Percentiles rank a stretch among this genome's conserved stretches.
These are phyloP conservation scores for Chaunax sp. DNA, from an alignment of 2,797 vertebrate genomes.

Conservation along the genomic window DNA sequence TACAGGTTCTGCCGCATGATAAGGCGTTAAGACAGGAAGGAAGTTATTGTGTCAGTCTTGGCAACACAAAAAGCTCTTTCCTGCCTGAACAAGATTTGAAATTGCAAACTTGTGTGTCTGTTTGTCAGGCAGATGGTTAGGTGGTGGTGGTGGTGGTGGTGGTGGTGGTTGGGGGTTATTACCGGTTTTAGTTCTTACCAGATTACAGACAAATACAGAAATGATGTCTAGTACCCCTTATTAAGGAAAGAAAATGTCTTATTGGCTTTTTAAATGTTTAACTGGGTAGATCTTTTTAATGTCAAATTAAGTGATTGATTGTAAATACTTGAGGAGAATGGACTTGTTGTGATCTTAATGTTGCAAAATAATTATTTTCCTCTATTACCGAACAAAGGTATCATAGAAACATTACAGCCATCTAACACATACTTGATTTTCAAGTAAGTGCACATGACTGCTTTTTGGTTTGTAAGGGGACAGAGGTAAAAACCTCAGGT, in stretches of 20 bases:
- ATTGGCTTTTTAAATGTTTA: too few species aligned
- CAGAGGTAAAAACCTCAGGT: constrained; percentile 35
- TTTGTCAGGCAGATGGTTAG: constrained; percentile 32
- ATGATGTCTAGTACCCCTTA: not conserved
- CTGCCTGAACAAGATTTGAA: constrained; percentile 64
- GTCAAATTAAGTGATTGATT: constrained; percentile 18
- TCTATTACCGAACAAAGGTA: not conserved
- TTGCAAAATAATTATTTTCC: constrained; percentile 12
- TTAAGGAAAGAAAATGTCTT: not conserved
- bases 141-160: constrained; percentile 25
- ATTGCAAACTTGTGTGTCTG: constrained; percentile 38
- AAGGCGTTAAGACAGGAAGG: constrained; percentile 78
- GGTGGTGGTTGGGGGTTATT: constrained; percentile 24
- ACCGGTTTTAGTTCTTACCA: constrained; percentile 8
- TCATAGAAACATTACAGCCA: not conserved
- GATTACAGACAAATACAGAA: constrained; percentile 14
- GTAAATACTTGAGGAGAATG: constrained; percentile 9
- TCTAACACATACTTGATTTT: not conserved
- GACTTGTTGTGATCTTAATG: not conserved
- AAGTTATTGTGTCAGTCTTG: constrained; percentile 76
- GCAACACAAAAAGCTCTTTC: constrained; percentile 60
- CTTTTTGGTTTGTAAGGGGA: constrained; percentile 18
- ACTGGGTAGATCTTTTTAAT: not conserved
- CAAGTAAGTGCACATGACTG: not conserved
- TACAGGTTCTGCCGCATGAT: constrained; percentile 9